A percentile compares a stretch with the other conserved stretches of the same genome.
These are phyloP conservation scores for Enteromius paludinosus DNA, from an alignment of 2,797 vertebrate species.

Conservation along the genomic window DNA sequence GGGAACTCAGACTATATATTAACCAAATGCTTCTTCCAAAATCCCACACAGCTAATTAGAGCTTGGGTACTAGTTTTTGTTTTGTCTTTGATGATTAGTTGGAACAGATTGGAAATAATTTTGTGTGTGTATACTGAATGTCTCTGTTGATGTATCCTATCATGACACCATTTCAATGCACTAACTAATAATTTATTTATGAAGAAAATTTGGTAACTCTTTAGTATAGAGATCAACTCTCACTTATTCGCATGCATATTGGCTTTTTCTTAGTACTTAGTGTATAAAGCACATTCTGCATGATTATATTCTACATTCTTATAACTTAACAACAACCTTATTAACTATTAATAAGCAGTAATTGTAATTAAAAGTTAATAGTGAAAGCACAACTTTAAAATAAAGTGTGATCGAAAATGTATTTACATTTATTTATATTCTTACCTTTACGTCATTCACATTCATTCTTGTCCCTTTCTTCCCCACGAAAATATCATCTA, in stretches of 20 bases:
- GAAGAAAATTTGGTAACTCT: not conserved
- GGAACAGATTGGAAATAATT: not conserved
- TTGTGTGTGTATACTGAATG: slow-evolving; percentile 14
- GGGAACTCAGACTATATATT: slow-evolving; percentile 20
- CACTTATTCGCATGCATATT: not conserved
- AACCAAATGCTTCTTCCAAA: slow-evolving; percentile 24
- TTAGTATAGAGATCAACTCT: not conserved
- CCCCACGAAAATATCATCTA: slow-evolving; percentile 97
- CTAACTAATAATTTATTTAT: not conserved
- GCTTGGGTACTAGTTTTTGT: not conserved
- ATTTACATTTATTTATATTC: slow-evolving; percentile 30
- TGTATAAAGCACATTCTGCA: not conserved
- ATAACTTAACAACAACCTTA: not conserved
- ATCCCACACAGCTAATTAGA: slow-evolving; percentile 7
- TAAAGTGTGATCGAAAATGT: not conserved
- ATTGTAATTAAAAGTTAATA: not conserved
- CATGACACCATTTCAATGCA: not conserved
- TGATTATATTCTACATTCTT: not conserved
- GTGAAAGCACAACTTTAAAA: not conserved
- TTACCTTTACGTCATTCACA: slow-evolving; percentile 94
- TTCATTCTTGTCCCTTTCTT: slow-evolving; percentile 99
- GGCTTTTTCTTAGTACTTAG: not conserved
- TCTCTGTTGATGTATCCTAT: not conserved
- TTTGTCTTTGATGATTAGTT: slow-evolving; percentile 2
- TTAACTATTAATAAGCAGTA: not conserved